phyloP scores from a whole-genome alignment of 2,888 invertebrate genomes.

The Helicoverpa assulta region DNA sequence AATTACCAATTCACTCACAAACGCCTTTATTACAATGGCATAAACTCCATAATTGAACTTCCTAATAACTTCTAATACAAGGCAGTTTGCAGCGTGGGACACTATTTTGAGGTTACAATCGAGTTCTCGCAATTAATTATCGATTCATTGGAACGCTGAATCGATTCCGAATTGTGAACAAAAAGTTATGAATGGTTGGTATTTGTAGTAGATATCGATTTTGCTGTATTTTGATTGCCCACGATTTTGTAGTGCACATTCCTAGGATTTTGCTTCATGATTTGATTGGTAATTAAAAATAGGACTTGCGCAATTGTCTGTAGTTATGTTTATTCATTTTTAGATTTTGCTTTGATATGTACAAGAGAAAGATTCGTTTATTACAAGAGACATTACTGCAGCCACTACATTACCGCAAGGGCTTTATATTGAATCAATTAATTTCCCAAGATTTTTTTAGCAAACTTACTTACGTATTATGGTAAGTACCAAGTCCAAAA shows the following conservation, averaged over 20 bases:
- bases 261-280: constrained; percentile 14
- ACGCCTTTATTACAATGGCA: constrained; percentile 54
- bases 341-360: not conserved
- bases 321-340: constrained; percentile 10
- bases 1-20: constrained; percentile 44
- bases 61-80: not conserved
- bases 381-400: no score
- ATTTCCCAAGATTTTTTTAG: no score
- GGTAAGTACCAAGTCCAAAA: not conserved
- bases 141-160: constrained; percentile 74
- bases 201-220: constrained; percentile 67
- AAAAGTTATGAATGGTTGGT: constrained; percentile 71
- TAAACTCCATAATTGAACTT: constrained; percentile 63
- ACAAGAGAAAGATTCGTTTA: no score
- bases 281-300: constrained; percentile 30
- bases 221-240: constrained; percentile 40
- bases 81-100: constrained; percentile 76
- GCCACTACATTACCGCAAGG: no score
- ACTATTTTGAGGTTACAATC: constrained; percentile 82
- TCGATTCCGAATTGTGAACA: constrained; percentile 74
- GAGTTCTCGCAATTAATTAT: constrained; percentile 79
- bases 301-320: constrained; percentile 26
- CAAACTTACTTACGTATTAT: no score
- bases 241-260: constrained; percentile 37
- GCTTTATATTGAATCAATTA: no score